phyloP scores from a whole-genome alignment of 2,113 vertebrate species.

The Dasyornis broadbenti region DNA sequence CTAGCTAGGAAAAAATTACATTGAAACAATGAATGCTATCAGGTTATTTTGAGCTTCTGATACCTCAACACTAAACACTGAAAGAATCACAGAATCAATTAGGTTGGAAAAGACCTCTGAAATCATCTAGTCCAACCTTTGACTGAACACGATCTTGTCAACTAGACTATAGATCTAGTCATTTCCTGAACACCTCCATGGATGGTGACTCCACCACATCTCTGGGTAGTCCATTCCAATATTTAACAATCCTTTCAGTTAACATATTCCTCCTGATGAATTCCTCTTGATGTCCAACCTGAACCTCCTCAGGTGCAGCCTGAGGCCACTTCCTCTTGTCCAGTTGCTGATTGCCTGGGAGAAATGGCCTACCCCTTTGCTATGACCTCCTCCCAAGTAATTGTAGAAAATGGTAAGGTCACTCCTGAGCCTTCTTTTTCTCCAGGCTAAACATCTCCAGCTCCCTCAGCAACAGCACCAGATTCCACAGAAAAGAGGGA shows the following conservation, averaged over 20 bases:
- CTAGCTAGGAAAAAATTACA: not conserved
- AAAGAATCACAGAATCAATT: not conserved
- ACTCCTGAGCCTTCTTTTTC: not conserved
- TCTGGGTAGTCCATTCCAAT: not conserved
- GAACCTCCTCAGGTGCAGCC: not conserved
- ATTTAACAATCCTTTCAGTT: not conserved
- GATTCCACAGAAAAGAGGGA: not conserved
- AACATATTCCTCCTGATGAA: not conserved
- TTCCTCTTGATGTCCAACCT: not conserved
- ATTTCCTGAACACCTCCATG: not conserved
- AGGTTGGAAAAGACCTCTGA: not conserved
- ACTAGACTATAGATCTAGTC: not conserved
- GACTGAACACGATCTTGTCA: not conserved
- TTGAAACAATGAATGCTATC: not conserved
- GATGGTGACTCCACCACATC: not conserved
- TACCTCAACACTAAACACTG: not conserved
- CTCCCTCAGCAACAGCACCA: not conserved
- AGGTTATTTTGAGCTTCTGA: not conserved
- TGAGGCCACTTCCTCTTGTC: not conserved
- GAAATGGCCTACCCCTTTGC: not conserved
- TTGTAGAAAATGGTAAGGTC: not conserved
- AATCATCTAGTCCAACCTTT: not conserved
- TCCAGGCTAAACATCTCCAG: not conserved
- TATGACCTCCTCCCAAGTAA: not conserved
- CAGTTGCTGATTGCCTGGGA: not conserved